Base-by-base conservation (phyloP, 2,888 invertebrate genomes). In the Cantharis flavilabris region DNA sequence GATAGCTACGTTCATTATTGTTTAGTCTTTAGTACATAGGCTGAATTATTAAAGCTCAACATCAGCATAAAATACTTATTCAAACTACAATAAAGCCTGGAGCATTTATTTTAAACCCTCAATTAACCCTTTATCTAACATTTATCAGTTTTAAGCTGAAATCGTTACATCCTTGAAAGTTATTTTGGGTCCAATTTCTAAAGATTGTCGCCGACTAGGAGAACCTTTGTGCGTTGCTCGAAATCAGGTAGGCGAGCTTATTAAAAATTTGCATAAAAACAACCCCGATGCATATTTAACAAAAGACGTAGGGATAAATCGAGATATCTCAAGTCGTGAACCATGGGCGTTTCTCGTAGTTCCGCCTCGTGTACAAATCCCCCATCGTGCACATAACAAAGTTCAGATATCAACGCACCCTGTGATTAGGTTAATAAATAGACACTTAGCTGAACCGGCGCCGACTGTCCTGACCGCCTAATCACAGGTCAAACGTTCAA, bases 401-500 rank as follows among this genome's bases (percentile, higher is more conserved):
- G 81, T 82, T 81, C 81, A 80, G 80, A 80, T 81, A 82, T 81
- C 83, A 82, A 83, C 81, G 83, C 86, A 87, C 88, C 88, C 87
- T 86, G 87, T 87, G 86, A 87, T 87, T 88, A 88, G 84, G 83
- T 84, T 88, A 88, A 88, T 88, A 87, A 88, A 88, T 88, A 87
- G 87, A 87, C 86, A 86, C 86, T 86, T 86, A 85, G 85, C 84
- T 81, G 82, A 79, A 84, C 81, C 85, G 86, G 86, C 87, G 86
- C 86, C 86, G 86, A 83, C 84, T 81, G 83, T 83, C 84, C 84
- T 85, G 85, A 85, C 86, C 86, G 86, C 85, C 86, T 87, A 87
- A 87, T 86, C 86, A 86, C 86, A 86, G 86, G 86, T 87, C 86
- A 86, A 86, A 86, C 84, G 84, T 83, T 84, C 84, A 80, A 86